These are phyloP conservation scores for Boleophthalmus pectinirostris DNA, from an alignment of 2,113 vertebrate genomes.

Conservation along the genomic window DNA sequence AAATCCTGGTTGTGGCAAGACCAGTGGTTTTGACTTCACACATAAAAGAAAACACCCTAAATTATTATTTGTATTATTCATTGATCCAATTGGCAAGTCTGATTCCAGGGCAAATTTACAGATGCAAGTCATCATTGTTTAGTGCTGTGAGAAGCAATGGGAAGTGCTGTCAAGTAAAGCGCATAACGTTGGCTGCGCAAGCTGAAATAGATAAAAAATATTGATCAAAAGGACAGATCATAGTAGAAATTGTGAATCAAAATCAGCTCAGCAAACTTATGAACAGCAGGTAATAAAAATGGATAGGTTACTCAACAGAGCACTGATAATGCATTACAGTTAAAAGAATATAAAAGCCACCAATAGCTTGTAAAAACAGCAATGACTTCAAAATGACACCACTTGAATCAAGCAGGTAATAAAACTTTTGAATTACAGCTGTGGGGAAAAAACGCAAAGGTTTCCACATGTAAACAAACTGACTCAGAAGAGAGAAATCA, in stretches of 20 bases:
- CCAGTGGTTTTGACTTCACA: constrained; percentile 61
- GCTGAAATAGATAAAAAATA: constrained; percentile 41
- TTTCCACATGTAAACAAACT: constrained; percentile 95
- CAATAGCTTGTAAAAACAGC: constrained; percentile 61
- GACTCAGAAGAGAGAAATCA: constrained; percentile 69
- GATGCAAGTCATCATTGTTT: constrained; percentile 52
- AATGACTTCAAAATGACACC: constrained; percentile 68
- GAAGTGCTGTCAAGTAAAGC: constrained; percentile 27
- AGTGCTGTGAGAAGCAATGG: constrained; percentile 15
- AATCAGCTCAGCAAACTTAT: constrained; percentile 28
- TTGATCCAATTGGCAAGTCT: constrained; percentile 58
- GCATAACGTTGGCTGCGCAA: constrained; percentile 50
- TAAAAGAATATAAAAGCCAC: constrained; percentile 46
- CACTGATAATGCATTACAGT: constrained; percentile 46
- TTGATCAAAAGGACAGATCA: constrained; percentile 9
- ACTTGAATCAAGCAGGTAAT: constrained; percentile 66
- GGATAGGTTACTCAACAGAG: constrained; percentile 35
- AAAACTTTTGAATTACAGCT: constrained; percentile 78
- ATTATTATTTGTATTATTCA: constrained; percentile 14
- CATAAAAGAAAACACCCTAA: constrained; percentile 46
- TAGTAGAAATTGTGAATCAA: constrained; percentile 24
- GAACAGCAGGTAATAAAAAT: constrained; percentile 23
- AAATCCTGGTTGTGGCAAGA: constrained; percentile 46
- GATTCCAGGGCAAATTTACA: constrained; percentile 49
- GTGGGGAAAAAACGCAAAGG: constrained; percentile 71